Percentiles rank a stretch among this genome's conserved stretches.
phyloP scores from a whole-genome alignment of 1,140 invertebrate species.

The Monochamus saltuarius region DNA sequence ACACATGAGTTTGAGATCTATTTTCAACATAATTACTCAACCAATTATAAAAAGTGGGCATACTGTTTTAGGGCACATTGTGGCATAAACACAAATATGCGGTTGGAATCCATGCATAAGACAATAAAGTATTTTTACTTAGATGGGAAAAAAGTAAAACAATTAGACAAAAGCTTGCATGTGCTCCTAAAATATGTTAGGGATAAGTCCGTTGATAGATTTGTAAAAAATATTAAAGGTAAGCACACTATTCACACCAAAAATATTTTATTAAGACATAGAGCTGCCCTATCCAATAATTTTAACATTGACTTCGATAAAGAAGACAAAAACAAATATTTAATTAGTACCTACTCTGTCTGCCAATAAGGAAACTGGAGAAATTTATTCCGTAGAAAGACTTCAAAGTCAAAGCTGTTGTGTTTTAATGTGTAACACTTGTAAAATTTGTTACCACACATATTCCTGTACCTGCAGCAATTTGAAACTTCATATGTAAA shows the following conservation, averaged over 20 bases:
- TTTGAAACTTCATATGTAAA: slow-evolving; percentile 7
- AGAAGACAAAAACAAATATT: too few species aligned
- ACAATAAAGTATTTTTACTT: slow-evolving; percentile 26
- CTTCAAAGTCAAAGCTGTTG: slow-evolving; percentile 6
- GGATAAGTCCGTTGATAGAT: slow-evolving; percentile 27
- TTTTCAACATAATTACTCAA: slow-evolving; percentile 19
- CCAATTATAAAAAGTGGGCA: slow-evolving; percentile 23
- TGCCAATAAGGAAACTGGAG: not conserved
- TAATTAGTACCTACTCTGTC: too few species aligned
- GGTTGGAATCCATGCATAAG: slow-evolving; percentile 28
- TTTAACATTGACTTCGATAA: not conserved
- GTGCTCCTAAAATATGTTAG: slow-evolving; percentile 22
- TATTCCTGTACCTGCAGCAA: slow-evolving; percentile 5
- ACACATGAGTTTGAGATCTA: slow-evolving; percentile 15
- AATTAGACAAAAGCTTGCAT: slow-evolving; percentile 27
- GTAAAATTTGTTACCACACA: slow-evolving; percentile 12
- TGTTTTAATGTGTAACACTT: not conserved
- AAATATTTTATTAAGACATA: slow-evolving; percentile 2
- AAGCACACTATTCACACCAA: not conserved
- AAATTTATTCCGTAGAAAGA: not conserved
- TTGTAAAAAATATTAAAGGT: slow-evolving; percentile 14
- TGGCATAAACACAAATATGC: slow-evolving; percentile 31
- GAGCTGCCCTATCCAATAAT: not conserved
- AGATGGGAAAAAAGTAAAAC: slow-evolving; percentile 25
- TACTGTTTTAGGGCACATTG: slow-evolving; percentile 24